phyloP scores from a whole-genome alignment of 2,113 vertebrate genomes.

The Delphinapterus leucas region DNA sequence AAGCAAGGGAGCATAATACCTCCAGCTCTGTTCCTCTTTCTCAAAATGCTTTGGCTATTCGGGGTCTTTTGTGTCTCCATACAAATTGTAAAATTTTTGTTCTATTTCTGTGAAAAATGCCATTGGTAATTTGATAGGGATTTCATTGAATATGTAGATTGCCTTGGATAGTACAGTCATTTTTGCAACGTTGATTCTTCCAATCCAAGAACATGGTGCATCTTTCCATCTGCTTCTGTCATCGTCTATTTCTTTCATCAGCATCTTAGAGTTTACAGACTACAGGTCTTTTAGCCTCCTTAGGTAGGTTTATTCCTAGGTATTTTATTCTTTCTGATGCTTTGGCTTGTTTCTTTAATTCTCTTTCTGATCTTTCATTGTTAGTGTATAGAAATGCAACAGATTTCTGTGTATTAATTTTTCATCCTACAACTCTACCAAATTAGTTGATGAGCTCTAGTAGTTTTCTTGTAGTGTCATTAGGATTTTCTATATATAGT shows the following conservation, averaged over 20 bases:
- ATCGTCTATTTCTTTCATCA: neutral
- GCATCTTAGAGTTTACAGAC: neutral
- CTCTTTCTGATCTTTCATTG: neutral
- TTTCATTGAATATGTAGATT: neutral
- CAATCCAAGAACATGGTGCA: neutral
- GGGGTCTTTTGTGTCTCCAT: too few species aligned
- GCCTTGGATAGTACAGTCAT: neutral
- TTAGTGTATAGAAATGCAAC: neutral
- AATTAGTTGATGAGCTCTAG: neutral
- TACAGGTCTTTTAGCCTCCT: neutral
- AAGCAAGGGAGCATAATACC: neutral
- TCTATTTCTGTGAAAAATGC: too few species aligned
- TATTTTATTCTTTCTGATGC: neutral
- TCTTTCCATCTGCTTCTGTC: neutral
- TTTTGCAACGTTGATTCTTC: neutral
- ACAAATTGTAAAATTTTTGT: too few species aligned
- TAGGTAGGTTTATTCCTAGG: neutral
- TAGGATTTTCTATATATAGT: neutral
- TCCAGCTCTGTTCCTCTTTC: neutral
- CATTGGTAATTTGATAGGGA: too few species aligned
- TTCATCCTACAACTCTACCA: neutral
- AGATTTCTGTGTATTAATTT: neutral
- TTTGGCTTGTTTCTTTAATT: neutral
- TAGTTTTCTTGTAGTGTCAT: neutral
- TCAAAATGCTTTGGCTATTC: neutral